Base-by-base conservation (phyloP, 2,113 vertebrate genomes). In the Amia ocellicauda region DNA sequence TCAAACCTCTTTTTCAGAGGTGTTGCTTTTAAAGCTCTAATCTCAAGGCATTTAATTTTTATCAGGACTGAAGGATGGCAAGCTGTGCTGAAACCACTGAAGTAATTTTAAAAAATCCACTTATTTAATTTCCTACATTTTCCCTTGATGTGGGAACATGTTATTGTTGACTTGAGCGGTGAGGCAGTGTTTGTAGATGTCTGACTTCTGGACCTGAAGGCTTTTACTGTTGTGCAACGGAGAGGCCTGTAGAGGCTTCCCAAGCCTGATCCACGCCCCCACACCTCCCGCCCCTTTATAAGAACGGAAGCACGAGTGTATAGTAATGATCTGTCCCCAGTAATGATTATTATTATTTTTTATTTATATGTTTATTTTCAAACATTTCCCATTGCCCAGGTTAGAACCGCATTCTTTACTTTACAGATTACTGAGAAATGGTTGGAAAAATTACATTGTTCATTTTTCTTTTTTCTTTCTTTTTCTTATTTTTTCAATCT, bases 151-250 rank as follows among this genome's bases (percentile, higher is more conserved):
- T 82, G 68, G 56, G 59, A 63, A 50, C 42, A 68, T 47, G 1
- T 80, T 73, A 76, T 78, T 80, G 70, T 80, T 79, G 71, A 69
- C 65, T 70, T 72, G 72, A 76, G 74, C 26, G 78, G 76, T 75
- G 67, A 73, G 26, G 62, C 50, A 31, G 42, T 11, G 57, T 41
- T 58, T 68, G 31, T 36, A 36, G 31, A 36, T 64, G 51, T 60
- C 27, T 23, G 64, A 51, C 66, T 63, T 62, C 17, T 69, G 62
- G 36, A 40, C 5, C 54, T 41, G 47, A 1, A 52, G n/a, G n/a
- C 23, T 56, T 20, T 36, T 13, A 51, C 24, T 0, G 0, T 7
- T 47, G 58, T 26, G 54, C 55, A 56, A 62, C 50, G n/a, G n/a
- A n/a, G n/a, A n/a, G n/a, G n/a, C n/a, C n/a, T n/a, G n/a, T n/a